These are phyloP conservation scores for Sminthopsis crassicaudata DNA, from an alignment of 2,113 vertebrate genomes.

Conservation along the genomic window DNA sequence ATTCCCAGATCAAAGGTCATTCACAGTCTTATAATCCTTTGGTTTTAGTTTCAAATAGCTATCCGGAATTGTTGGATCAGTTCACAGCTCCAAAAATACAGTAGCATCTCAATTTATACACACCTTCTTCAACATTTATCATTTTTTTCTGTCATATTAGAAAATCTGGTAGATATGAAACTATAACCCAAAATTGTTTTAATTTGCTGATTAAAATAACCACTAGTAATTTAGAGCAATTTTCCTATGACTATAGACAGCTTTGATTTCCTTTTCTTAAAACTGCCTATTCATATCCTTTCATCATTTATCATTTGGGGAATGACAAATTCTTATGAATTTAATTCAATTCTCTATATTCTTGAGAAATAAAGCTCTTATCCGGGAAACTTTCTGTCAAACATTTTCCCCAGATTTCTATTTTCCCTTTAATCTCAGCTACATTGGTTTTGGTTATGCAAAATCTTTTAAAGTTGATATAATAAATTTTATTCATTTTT, in stretches of 20 bases:
- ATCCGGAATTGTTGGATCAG: neutral
- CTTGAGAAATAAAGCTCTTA: neutral
- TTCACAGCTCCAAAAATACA: neutral
- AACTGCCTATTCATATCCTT: neutral
- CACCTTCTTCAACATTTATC: neutral
- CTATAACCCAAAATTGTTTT: neutral
- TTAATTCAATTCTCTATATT: neutral
- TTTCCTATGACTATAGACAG: neutral
- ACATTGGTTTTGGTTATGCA: neutral
- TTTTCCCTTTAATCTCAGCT: neutral
- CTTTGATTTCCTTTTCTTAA: neutral
- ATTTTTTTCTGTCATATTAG: neutral
- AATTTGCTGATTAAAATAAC: neutral
- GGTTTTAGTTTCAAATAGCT: neutral
- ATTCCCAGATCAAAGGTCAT: neutral
- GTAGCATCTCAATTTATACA: neutral
- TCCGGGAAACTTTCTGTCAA: neutral
- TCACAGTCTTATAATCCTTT: neutral
- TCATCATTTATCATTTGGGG: neutral
- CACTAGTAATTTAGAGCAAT: neutral
- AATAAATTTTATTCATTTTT: neutral
- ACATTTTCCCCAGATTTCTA: neutral
- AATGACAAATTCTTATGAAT: neutral
- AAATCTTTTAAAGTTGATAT: neutral
- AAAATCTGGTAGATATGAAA: neutral